Base-by-base conservation (phyloP, 2,888 invertebrate genomes). In the Laothoe populi region DNA sequence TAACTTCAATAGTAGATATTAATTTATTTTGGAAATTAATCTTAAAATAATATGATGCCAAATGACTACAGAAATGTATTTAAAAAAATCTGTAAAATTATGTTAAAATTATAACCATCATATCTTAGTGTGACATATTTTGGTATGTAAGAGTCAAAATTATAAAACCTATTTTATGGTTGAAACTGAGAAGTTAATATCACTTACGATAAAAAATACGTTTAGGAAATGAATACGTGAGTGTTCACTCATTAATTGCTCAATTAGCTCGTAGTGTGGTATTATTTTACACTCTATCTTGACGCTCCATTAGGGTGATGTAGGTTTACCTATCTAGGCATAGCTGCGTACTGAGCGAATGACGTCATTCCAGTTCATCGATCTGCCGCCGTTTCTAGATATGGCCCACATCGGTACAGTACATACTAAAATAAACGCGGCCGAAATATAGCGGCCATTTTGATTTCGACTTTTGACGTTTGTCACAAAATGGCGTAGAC, bases 331-430 rank as follows among this genome's bases (percentile, higher is more conserved):
- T 16, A 19, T 1, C 4, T 35, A 53, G 31, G 11, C 8, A 31
- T 10, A 53, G 10, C 31, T n/a, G 26, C 19, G 53, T 53, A 53
- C 53, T 19, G 53, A 53, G 49, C 53, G 53, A 53, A 31, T 53
- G 53, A 53, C 53, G 53, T 53, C 53, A 53, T 53, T 35, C 46
- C 53, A 31, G 16, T 16, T 26, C 49, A 53, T 53, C 53, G 53
- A 53, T 53, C 53, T 53, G 53, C 19, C 53, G 31, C 53, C 35
- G 35, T 35, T 53, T 53, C 53, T 53, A 53, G 53, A 53, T 53
- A 53, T 35, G 53, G 31, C 35, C 53, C 35, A 53, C 19, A 53
- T 35, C 19, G 26, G 49, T 49, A 49, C 16, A 26, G 7, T 49
- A 53, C 19, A 35, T 53, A 31, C 16, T 26, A 35, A 11, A 53